Conservation (phyloP, 2,113 vertebrate species). For the Rhinichthys klamathensis region DNA sequence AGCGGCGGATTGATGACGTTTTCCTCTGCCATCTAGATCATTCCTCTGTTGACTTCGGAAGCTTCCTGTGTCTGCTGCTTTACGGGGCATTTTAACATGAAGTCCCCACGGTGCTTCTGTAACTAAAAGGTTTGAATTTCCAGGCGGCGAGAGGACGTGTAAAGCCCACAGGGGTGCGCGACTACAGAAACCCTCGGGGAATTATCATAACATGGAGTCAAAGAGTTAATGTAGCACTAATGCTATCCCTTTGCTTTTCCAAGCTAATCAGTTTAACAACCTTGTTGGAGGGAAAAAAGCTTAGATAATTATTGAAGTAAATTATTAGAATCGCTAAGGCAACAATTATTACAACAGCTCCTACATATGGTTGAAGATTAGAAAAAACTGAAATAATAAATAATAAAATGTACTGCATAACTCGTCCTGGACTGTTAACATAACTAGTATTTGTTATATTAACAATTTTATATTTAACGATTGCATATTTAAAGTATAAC, state of each 20-base stretch:
- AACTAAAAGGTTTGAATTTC: conserved; percentile 52
- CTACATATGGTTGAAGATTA: not conserved
- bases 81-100: conserved; percentile 33
- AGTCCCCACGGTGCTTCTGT: conserved; percentile 28
- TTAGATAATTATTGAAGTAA: not conserved
- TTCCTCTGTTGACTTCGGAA: conserved; percentile 46
- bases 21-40: conserved; percentile 43
- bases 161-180: conserved; percentile 22
- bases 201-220: conserved; percentile 17
- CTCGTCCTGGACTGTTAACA: not conserved
- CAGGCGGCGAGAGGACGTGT: not conserved
- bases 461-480: not conserved
- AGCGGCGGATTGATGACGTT: conserved; percentile 41
- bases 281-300: not conserved
- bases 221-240: conserved; percentile 27
- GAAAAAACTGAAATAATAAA: too few relatives aligned
- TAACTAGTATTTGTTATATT: too few relatives aligned
- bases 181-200: conserved; percentile 27
- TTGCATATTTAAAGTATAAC: not conserved
- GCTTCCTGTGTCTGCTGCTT: conserved; percentile 22
- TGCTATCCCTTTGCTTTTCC: not conserved
- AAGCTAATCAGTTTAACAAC: not conserved
- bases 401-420: not conserved
- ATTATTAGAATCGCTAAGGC: not conserved
- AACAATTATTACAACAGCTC: not conserved